A percentile compares a stretch with the other conserved stretches of the same genome.
These are phyloP conservation scores for Coturnix japonica DNA, from an alignment of 2,113 vertebrate species.

Conservation along the genomic window DNA sequence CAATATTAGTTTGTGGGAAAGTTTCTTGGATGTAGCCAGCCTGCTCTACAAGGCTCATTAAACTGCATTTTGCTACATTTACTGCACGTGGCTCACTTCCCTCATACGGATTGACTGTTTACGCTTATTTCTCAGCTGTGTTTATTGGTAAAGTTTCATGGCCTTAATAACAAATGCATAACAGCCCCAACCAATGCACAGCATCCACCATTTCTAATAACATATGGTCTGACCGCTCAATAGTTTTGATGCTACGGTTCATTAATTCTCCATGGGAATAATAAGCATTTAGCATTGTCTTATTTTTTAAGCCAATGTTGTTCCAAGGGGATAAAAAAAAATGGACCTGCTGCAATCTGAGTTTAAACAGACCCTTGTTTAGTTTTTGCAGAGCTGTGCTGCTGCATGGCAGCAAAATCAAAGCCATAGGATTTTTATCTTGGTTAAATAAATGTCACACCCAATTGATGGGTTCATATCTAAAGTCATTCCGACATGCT, in stretches of 20 bases:
- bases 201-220: conserved; percentile 65
- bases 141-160: conserved; percentile 66
- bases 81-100: conserved; percentile 29
- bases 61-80: conserved; percentile 62
- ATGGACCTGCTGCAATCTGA: conserved; percentile 59
- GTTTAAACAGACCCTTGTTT: conserved; percentile 45
- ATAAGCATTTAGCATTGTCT: conserved; percentile 73
- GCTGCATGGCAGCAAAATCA: conserved; percentile 17
- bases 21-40: conserved; percentile 42
- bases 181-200: conserved; percentile 52
- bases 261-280: conserved; percentile 77
- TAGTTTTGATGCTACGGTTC: conserved; percentile 74
- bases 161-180: conserved; percentile 60
- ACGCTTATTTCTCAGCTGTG: conserved; percentile 47
- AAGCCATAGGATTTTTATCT: conserved; percentile 30
- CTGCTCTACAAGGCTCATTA: conserved; percentile 55
- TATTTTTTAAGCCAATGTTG: conserved; percentile 74
- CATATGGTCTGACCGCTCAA: conserved; percentile 65
- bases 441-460: conserved; percentile 39
- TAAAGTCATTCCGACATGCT: not conserved
- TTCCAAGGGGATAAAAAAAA: conserved; percentile 62
- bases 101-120: conserved; percentile 25
- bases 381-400: conserved; percentile 14
- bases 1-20: conserved; percentile 44
- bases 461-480: not conserved